Percentiles rank a stretch among this genome's conserved stretches.
Conservation (phyloP, 2,113 vertebrate genomes). For the Fulmarus glacialis region DNA sequence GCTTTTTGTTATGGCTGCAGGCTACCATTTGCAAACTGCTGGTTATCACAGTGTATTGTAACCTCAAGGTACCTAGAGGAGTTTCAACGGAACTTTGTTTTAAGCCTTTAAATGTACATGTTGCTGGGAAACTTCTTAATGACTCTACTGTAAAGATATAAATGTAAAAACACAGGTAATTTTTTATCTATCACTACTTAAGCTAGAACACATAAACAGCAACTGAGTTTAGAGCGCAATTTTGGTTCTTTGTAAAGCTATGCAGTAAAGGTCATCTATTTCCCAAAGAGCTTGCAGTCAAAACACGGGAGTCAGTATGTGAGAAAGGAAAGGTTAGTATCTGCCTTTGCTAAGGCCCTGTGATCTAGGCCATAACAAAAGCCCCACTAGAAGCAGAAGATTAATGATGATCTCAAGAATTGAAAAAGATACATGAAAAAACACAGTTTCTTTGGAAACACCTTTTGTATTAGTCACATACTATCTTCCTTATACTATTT, state of each 20-base stretch:
- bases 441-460: neutral
- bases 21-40: conserved; percentile 53
- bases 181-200: neutral
- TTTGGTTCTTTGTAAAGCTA: neutral
- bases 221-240: neutral
- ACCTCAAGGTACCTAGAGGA: conserved; percentile 19
- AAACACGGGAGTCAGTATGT: neutral
- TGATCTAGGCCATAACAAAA: neutral
- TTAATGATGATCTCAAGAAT: neutral
- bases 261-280: neutral
- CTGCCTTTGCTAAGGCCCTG: neutral
- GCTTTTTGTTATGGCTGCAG: conserved; percentile 61
- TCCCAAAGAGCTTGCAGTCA: neutral
- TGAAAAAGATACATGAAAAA: neutral
- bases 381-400: neutral
- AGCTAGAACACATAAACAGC: neutral
- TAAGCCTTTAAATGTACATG: neutral
- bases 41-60: conserved; percentile 10
- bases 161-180: neutral
- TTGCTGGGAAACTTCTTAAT: neutral
- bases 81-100: conserved; percentile 1
- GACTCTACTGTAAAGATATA: neutral
- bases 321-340: neutral
- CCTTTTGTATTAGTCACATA: neutral
- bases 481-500: neutral